phyloP scores from a whole-genome alignment of 2,113 vertebrate species.

The Echinops telfairi region DNA sequence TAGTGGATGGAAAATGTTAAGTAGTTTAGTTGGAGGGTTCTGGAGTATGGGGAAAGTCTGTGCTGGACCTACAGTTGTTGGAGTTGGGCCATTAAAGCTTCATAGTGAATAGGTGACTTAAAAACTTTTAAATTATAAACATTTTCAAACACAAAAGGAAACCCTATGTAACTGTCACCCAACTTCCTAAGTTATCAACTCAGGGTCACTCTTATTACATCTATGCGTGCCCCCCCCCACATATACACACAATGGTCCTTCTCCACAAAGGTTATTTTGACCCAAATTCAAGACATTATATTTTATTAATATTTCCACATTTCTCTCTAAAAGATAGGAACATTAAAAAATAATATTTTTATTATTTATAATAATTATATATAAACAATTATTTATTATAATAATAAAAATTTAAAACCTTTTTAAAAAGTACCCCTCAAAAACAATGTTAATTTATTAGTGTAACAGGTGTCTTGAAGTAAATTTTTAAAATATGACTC shows the following conservation, averaged over 20 bases:
- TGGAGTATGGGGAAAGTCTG: neutral
- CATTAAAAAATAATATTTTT: slow-evolving; percentile 33
- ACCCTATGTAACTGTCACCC: neutral
- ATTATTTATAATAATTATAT: too few relatives aligned
- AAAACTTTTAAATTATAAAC: neutral
- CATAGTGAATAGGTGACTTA: neutral
- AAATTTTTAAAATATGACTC: too few relatives aligned
- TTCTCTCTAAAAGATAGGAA: slow-evolving; percentile 34
- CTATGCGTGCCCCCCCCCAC: neutral
- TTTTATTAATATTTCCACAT: slow-evolving; percentile 31
- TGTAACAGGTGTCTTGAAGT: too few relatives aligned
- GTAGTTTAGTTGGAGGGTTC: neutral
- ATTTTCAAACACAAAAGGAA: slow-evolving; percentile 20
- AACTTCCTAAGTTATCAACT: slow-evolving; percentile 21
- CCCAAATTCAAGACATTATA: neutral
- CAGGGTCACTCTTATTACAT: neutral
- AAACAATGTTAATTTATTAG: too few relatives aligned
- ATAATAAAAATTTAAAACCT: too few relatives aligned
- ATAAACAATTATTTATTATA: too few relatives aligned
- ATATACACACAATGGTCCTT: neutral
- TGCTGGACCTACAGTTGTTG: neutral
- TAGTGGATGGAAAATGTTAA: neutral
- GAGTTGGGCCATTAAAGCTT: neutral
- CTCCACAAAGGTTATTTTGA: neutral
- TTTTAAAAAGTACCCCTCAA: too few relatives aligned